Base-by-base conservation (phyloP, 2,113 vertebrate species). In the Pampusana beccarii region DNA sequence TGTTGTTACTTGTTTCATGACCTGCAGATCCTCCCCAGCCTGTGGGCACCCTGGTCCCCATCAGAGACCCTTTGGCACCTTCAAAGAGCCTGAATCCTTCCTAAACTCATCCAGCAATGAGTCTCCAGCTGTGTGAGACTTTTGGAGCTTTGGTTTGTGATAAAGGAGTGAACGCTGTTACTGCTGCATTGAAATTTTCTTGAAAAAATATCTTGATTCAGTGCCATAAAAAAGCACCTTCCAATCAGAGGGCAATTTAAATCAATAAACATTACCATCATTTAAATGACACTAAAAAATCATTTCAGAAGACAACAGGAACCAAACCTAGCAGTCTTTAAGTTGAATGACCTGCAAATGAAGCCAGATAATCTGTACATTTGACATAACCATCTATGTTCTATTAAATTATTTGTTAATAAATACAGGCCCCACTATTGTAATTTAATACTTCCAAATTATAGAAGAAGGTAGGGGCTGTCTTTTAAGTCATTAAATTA, bases 401-500 rank as follows among this genome's bases (percentile, higher is more conserved):
- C 93, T 90, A 95, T 64, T 95, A 88, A 95, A 83, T 97, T 97
- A 93, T 97, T 97, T 97, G 74, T 95, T 97, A 92, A 96, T 96
- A 97, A 97, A 98, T 80, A 93, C 33, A 29, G 54, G 40, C 65
- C 62, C 71, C 36, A 53, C 18, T 50, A 42, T 31, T 96, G 74
- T 51, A 97, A 86, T 93, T 92, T 93, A 75, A 75, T 61, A 33
- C 44, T 83, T 84, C 53, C 74, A 90, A 90, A 91, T 88, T 94
- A 74, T 16, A 97, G 86, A 81, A 38, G 73, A 87, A 94, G 57
- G 36, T 64, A 74, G 61, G 23, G 66, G 44, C 31, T 97, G 66
- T 65, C 34, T 97, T 90, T 44, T 57, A 60, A 79, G 34, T 67
- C 23, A 44, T 48, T 80, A 95, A 83, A 91, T 92, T 85, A 91